Conservation (phyloP, 2,888 invertebrate species). For the Oxytorus armatus region DNA sequence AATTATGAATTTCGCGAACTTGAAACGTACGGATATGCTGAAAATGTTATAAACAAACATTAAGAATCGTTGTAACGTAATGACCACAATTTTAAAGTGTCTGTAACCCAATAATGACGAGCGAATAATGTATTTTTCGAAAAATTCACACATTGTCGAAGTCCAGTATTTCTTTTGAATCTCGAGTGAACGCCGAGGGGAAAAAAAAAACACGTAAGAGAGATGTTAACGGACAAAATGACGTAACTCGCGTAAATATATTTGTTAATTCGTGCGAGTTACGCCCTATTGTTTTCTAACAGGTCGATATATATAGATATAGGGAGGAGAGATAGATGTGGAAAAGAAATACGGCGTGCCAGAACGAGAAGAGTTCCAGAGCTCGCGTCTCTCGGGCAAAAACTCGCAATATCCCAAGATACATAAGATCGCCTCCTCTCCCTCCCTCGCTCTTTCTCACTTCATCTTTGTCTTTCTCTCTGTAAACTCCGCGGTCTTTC, state of each 20-base stretch:
- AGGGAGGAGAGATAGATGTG: neutral
- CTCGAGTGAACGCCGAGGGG: neutral
- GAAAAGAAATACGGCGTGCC: neutral
- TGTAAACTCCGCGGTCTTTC: neutral
- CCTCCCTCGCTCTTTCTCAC: too few species aligned
- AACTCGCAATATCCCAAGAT: constrained; percentile 18
- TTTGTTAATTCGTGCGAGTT: too few species aligned
- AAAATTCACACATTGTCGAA: too few species aligned
- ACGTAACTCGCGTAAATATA: too few species aligned
- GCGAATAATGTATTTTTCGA: too few species aligned
- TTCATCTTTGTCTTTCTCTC: neutral
- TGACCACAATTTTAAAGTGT: too few species aligned
- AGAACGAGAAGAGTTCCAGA: constrained; percentile 4
- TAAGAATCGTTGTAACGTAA: too few species aligned
- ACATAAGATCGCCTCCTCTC: too few species aligned
- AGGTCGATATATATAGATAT: neutral
- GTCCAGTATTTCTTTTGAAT: neutral
- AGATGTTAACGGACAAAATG: neutral
- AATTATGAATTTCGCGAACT: neutral
- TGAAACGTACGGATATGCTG: neutral
- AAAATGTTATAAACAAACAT: too few species aligned
- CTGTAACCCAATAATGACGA: too few species aligned
- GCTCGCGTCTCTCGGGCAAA: constrained; percentile 14
- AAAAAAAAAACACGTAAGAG: neutral
- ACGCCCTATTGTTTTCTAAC: too few species aligned